Evolutionary conservation across 2,113 vertebrate genomes (phyloP).

Genomic region (Hippocampus guttulatus): DNA sequence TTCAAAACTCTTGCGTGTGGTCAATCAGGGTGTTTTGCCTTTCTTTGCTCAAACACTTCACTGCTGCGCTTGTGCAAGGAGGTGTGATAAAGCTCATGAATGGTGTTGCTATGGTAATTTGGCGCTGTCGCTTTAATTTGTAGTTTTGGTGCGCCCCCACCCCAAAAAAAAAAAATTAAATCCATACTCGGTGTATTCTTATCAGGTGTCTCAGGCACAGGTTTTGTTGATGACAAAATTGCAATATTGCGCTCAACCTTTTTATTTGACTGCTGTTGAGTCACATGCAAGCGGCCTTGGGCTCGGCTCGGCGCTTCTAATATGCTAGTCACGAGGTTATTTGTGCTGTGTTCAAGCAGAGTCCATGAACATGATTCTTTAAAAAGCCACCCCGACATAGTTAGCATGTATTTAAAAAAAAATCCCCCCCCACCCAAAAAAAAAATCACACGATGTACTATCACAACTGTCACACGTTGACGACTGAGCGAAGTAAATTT

Average conservation of each 20-base stretch:
- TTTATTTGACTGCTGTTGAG: conserved; percentile 19
- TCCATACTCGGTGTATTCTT: too few relatives aligned
- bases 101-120: conserved; percentile 62
- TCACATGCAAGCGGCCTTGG: conserved; percentile 39
- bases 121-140: conserved; percentile 24
- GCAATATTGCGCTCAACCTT: conserved; percentile 11
- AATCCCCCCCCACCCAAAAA: too few relatives aligned
- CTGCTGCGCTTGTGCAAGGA: background rate
- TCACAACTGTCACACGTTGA: too few relatives aligned
- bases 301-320: conserved; percentile 31
- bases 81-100: conserved; percentile 19
- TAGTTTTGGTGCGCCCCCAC: background rate
- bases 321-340: conserved; percentile 25
- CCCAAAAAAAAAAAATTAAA: background rate
- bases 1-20: background rate
- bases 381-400: background rate
- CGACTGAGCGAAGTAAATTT: too few relatives aligned
- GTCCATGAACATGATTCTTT: background rate
- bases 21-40: background rate
- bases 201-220: conserved; percentile 4
- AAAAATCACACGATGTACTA: too few relatives aligned
- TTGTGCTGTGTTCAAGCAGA: conserved; percentile 29
- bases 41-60: background rate
- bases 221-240: background rate
- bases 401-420: too few relatives aligned